Evolutionary conservation across 2,113 vertebrate genomes (phyloP), one percentile per base, ranked within the genome.

Genomic region (Xenopus laevis): DNA sequence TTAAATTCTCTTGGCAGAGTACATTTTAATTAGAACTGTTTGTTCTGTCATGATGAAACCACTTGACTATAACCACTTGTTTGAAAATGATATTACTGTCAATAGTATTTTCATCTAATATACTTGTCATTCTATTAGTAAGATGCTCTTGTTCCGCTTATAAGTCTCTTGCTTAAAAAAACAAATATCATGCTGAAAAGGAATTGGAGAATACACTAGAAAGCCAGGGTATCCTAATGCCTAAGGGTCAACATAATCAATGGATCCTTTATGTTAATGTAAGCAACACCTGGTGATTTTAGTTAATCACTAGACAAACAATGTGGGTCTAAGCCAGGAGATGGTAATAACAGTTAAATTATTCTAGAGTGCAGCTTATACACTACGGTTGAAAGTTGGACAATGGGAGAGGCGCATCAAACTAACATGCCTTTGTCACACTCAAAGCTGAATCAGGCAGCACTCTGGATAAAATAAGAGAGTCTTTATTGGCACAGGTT

Each of bases 51-150:
- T 27, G 33, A 15, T 33, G 20, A 69, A 64, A 55, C 40, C 59
- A 70, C 47, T 76, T 76, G 66, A 55, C 73, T 75, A 68, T 75
- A 68, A 62, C 72, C 59, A n/a, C 59, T n/a, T 72, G 65, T 57
- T 46, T 64, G 66, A 8, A 23, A 70, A 70, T 70, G 30, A 55
- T n/a, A 76, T 61, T 64, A 53, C 16, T 45, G 18, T 47, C 30
- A 77, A 70, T 69, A 40, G 16, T 59, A 9, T 18, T 57, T 20
- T 40, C 63, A n/a, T 64, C 21, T 20, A 52, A 64, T 76, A 50
- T 33, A 52, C 70, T 50, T 77, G 59, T 64, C 47, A 45, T 64
- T 52, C 15, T 69, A 23, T 57, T 30, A 21, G 11, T 45, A 16
- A 27, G 27, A 18, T 47, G 46, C 53, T 68, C 17, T 17, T 15